Percentiles rank a stretch among this genome's conserved stretches.
phyloP scores from a whole-genome alignment of 2,888 invertebrate genomes.

The Myopa testacea region DNA sequence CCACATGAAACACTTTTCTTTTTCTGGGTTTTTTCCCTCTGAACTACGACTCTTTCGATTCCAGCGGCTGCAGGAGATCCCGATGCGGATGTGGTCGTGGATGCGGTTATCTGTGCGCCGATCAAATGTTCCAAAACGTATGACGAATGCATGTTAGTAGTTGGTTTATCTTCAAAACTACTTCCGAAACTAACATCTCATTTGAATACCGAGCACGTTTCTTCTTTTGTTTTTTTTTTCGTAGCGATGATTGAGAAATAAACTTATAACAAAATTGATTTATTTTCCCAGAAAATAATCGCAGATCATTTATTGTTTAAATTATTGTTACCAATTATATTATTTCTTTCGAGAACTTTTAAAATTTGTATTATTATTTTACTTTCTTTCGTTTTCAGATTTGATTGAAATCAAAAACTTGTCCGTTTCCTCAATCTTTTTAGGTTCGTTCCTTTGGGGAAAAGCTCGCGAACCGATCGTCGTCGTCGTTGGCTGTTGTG shows the following conservation, averaged over 20 bases:
- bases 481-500: conserved; percentile 52
- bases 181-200: background rate
- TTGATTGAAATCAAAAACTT: background rate
- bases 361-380: background rate
- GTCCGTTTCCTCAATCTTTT: conserved; percentile 39
- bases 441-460: conserved; percentile 45
- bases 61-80: conserved; percentile 35
- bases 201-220: background rate
- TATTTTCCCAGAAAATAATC: background rate
- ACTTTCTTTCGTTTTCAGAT: background rate
- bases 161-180: conserved; percentile 21
- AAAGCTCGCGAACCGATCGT: conserved; percentile 45
- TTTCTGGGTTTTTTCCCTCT: conserved; percentile 34
- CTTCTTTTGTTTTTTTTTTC: background rate
- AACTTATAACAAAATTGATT: background rate
- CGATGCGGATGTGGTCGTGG: conserved; percentile 39
- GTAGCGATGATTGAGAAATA: background rate
- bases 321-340: background rate
- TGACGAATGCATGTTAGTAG: conserved; percentile 65
- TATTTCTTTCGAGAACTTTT: background rate
- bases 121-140: conserved; percentile 66
- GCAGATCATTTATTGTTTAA: background rate
- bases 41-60: background rate
- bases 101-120: conserved; percentile 57
- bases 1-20: conserved; percentile 28